Conservation (phyloP, 2,888 invertebrate species). For the Platycnemis pennipes region DNA sequence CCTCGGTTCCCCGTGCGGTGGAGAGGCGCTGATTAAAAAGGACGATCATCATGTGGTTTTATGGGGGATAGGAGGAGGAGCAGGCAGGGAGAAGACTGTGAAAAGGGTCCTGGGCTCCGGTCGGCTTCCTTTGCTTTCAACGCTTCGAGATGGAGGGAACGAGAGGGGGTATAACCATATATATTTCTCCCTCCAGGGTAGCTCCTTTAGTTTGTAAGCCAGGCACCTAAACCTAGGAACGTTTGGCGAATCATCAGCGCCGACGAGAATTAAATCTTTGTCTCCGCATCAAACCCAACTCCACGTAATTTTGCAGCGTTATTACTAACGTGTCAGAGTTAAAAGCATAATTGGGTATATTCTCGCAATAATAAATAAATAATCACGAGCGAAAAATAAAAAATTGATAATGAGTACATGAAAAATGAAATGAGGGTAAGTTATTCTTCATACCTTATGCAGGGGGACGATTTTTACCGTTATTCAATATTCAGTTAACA, state of each 20-base stretch:
- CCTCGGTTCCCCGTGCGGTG: background rate
- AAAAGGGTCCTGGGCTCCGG: background rate
- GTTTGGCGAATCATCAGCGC: constrained; percentile 13
- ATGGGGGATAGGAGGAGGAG: background rate
- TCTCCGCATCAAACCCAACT: background rate
- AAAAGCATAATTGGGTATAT: too few species aligned
- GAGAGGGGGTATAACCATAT: background rate
- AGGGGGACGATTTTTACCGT: too few species aligned
- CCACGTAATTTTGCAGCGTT: background rate
- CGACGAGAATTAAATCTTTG: background rate
- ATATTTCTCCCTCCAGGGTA: background rate
- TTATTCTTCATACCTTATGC: too few species aligned
- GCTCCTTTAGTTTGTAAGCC: constrained; percentile 42
- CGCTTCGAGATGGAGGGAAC: background rate
- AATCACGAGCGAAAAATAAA: too few species aligned
- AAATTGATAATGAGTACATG: too few species aligned
- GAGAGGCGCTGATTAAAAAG: constrained; percentile 55
- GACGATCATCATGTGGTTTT: constrained; percentile 43
- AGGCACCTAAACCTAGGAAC: background rate
- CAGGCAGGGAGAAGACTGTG: background rate
- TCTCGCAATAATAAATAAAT: too few species aligned
- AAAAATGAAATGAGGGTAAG: too few species aligned
- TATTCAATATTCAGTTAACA: too few species aligned
- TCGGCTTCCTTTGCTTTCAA: constrained; percentile 35
- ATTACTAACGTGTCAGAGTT: too few species aligned